These are phyloP conservation scores for Entosphenus tridentatus DNA, from an alignment of 2,113 vertebrate genomes.

Conservation along the genomic window DNA sequence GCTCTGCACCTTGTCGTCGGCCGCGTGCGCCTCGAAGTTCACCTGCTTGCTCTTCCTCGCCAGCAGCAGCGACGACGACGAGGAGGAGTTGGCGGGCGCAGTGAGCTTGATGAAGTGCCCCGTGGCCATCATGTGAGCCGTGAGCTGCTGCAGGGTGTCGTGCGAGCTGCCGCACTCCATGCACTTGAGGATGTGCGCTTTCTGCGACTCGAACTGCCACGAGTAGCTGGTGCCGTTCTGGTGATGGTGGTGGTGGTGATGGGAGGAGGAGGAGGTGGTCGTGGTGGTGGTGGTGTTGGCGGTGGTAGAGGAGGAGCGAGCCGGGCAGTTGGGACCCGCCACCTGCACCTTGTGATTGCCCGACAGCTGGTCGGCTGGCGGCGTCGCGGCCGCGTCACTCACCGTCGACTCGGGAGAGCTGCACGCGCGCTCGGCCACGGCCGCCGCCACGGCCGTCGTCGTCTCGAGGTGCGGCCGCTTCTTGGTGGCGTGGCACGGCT, in stretches of 20 bases:
- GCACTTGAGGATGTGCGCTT: conserved; percentile 93
- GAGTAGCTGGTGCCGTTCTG: conserved; percentile 96
- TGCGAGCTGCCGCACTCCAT: conserved; percentile 98
- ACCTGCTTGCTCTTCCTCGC: too few species aligned
- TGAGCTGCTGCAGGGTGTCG: conserved; percentile 82
- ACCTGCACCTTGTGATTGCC: background rate
- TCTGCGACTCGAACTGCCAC: conserved; percentile 94
- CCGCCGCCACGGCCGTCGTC: conserved; percentile 21
- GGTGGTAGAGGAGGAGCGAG: conserved; percentile 38
- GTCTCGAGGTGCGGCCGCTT: conserved; percentile 67
- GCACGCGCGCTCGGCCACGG: background rate
- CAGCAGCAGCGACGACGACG: background rate
- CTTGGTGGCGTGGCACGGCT: conserved; percentile 62
- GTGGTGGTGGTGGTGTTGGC: conserved; percentile 82
- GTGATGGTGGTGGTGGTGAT: conserved; percentile 18
- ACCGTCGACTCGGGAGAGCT: conserved; percentile 86
- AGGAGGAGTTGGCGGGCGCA: conserved; percentile 83
- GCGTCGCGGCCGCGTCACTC: conserved; percentile 23
- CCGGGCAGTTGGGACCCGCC: conserved; percentile 41
- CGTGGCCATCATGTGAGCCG: conserved; percentile 97
- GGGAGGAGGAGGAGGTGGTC: conserved; percentile 24
- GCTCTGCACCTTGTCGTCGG: conserved; percentile 79
- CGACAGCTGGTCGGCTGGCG: conserved; percentile 34
- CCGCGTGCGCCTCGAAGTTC: conserved; percentile 17
- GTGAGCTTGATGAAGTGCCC: conserved; percentile 98